Evolutionary conservation across 1,140 invertebrate species (phyloP), one percentile per base, ranked within the genome.

Genomic region (Stenopsyche tienmushanensis): DNA sequence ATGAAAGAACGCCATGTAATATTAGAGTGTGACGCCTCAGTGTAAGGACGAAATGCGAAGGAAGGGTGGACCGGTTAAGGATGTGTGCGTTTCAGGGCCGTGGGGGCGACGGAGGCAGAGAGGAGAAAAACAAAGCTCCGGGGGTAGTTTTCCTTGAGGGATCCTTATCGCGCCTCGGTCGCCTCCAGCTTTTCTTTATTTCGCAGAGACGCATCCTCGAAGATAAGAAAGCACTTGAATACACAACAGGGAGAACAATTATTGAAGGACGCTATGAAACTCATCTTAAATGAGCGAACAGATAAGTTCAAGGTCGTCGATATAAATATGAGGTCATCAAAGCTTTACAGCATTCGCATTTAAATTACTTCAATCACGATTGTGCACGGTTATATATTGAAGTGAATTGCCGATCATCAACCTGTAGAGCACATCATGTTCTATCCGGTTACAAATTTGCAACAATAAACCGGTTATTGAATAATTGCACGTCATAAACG

Each of bases 1-100:
- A 42, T 57, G 54, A 57, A 57, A 57, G 54, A 57, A 57, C 54
- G 39, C 54, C 54, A 57, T 29, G 54, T 57, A 57, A 57, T 57
- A 57, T 57, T 57, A 57, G 54, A 57, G 54, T 57, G 54, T 57
- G 54, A 57, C 15, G 53, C 53, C 54, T 8, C n/a, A n/a, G n/a
- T n/a, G n/a, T n/a, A n/a, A n/a, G n/a, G n/a, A n/a, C n/a, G n/a
- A n/a, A n/a, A n/a, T 29, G 15, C 21, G 8, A 29, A 39, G 20
- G 34, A 23, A 3, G 5, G 24, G 10, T 41, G 3, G 34, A 41
- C 34, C 54, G 29, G 13, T 18, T 20, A 57, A 57, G 54, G 54
- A 57, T 57, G 54, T 42, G 52, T 25, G 17, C 17, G 52, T 25
- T 25, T 29, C 24, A 55, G 20, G 54, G 39, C 21, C 54, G 20